A percentile compares a stretch with the other conserved stretches of the same genome.
These are phyloP conservation scores for Tyria jacobaeae DNA, from an alignment of 2,888 invertebrate genomes.

Conservation along the genomic window DNA sequence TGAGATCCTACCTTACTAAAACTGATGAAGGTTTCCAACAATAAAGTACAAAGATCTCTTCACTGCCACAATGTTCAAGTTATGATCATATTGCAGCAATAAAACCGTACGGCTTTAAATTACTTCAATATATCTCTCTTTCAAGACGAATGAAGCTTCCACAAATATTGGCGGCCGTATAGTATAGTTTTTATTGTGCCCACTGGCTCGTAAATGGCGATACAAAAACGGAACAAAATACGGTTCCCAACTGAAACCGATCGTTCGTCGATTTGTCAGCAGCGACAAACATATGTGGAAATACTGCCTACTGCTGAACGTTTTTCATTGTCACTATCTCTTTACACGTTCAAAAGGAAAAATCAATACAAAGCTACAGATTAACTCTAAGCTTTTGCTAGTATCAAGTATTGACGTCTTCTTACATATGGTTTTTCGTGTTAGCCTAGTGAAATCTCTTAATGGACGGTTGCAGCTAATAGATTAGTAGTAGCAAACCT, in stretches of 20 bases:
- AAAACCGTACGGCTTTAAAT: constrained; percentile 23
- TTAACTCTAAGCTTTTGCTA: constrained; percentile 15
- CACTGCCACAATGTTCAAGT: constrained; percentile 11
- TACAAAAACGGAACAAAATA: constrained; percentile 36
- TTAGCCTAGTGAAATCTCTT: neutral
- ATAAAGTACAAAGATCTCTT: neutral
- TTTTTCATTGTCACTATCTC: constrained; percentile 40
- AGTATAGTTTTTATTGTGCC: constrained; percentile 26
- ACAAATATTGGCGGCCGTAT: constrained; percentile 13
- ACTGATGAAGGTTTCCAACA: constrained; percentile 14
- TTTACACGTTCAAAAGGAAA: constrained; percentile 41
- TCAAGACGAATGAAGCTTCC: constrained; percentile 10
- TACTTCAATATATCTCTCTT: constrained; percentile 20
- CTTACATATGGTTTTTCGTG: neutral
- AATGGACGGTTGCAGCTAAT: too few relatives aligned
- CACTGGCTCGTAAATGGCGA: constrained; percentile 38
- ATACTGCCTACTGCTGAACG: constrained; percentile 27
- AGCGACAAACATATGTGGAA: constrained; percentile 38
- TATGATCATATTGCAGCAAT: constrained; percentile 26
- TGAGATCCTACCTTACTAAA: constrained; percentile 15
- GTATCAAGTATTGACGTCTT: neutral
- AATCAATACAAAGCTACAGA: constrained; percentile 33
- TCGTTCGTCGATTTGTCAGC: constrained; percentile 43
- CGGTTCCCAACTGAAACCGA: constrained; percentile 35
- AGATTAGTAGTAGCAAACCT: neutral